Evolutionary conservation across 1,140 invertebrate species (phyloP).

Genomic region (Nasonia longicornis): DNA sequence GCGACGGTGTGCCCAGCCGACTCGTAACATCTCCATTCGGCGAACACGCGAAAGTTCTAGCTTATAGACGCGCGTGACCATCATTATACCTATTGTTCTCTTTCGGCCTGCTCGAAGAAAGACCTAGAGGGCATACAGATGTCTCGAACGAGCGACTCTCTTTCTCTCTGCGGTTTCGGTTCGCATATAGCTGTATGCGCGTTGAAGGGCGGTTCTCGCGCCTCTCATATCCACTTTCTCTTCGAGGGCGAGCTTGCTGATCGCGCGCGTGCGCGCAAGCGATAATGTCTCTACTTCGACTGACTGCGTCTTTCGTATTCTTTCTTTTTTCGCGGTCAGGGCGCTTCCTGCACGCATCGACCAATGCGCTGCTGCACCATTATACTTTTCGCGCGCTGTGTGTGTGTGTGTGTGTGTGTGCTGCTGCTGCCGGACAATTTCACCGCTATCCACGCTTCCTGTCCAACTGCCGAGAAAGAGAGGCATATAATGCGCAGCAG

Average conservation of each 20-base stretch:
- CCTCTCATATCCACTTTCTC: slow-evolving; percentile 22
- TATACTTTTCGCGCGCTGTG: slow-evolving; percentile 7
- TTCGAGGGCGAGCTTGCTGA: neutral
- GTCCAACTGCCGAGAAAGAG: slow-evolving; percentile 43
- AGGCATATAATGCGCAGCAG: slow-evolving; percentile 6
- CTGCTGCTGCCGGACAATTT: slow-evolving; percentile 39
- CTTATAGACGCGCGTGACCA: slow-evolving; percentile 32
- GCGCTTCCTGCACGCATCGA: slow-evolving; percentile 27
- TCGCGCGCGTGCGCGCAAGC: neutral
- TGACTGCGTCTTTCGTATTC: neutral
- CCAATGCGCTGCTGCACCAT: slow-evolving; percentile 7
- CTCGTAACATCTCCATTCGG: slow-evolving; percentile 16
- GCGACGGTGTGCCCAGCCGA: neutral
- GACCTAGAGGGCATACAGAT: neutral
- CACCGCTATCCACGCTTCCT: slow-evolving; percentile 36
- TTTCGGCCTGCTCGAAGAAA: neutral
- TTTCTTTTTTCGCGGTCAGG: slow-evolving; percentile 30
- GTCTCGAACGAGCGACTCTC: slow-evolving; percentile 10
- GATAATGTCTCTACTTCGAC: slow-evolving; percentile 38
- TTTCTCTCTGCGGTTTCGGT: neutral
- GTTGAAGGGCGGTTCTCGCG: neutral
- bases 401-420: neutral
- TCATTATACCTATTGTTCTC: slow-evolving; percentile 15
- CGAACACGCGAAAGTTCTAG: slow-evolving; percentile 11
- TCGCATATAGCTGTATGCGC: neutral